Base-by-base conservation (phyloP, 2,797 vertebrate species). In the Otolemur crassicaudatus region DNA sequence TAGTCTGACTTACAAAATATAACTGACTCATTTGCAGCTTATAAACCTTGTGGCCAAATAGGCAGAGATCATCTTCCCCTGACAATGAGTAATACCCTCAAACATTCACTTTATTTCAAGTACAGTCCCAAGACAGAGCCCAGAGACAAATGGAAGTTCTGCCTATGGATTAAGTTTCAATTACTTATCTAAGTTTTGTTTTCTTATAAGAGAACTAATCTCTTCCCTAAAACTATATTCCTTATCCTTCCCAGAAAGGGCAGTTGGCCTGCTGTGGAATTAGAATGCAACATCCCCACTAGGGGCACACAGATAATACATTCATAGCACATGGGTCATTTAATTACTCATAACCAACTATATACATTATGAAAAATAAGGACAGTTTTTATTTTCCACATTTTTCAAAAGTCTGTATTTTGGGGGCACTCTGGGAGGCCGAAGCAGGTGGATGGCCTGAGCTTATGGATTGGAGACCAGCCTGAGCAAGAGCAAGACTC, bases 131-230 rank as follows among this genome's bases (percentile, higher is more conserved):
- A 27, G 46, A 76, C 6, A 80, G 89, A 85, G 25, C 25, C 31
- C 88, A 72, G 43, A 83, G 16, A n/a, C 73, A 60, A 92, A 82
- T 2, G 13, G 27, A 75, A 43, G 20, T 34, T 80, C 5, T 7
- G 12, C 23, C 31, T 61, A 2, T 6, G 14, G 58, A 65, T 46
- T 69, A 49, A 72, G 87, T 91, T 96, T 94, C 80, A 3, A 72
- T 79, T 93, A 96, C 40, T 90, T 84, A 25, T 81, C 69, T 94
- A 93, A 43, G 92, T 90, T 96, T 97, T 76, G 63, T 20, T 95
- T 90, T 96, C 89, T 75, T 85, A 4, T 87, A 92, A 83, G 60
- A 77, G 25, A 93, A 75, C 67, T 65, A 34, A 46, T 53, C 37
- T 53, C 20, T 77, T 85, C 53, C 19, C 29, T 23, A 16, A 56